Base-by-base conservation (phyloP, 2,113 vertebrate species). In the Dissostichus mawsoni region DNA sequence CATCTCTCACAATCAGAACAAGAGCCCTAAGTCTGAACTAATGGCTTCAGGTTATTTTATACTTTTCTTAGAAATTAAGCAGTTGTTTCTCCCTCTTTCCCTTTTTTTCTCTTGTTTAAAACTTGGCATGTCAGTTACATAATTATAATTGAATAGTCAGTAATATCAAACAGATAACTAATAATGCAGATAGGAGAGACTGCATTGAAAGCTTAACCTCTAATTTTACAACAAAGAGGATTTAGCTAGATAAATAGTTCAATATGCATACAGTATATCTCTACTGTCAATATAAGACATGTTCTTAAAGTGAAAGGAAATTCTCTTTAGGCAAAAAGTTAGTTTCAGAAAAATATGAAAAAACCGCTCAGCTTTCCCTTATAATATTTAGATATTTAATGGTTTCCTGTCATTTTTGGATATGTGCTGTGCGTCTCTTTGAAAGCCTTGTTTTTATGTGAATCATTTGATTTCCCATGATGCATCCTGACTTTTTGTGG, bases 401-500 rank as follows among this genome's bases (percentile, higher is more conserved):
- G 36, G 36, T 41, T 41, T 41, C 36, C 36, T 41, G 36, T 5
- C 36, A 17, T 18, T 53, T 71, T 33, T 36, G 47, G 14, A 36
- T 2, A 73, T 29, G 17, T 63, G 44, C 44, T 3, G 9, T 23
- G 16, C 72, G 51, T 56, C 11, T 53, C 7, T 13, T 10, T 20
- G 51, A 47, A 16, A 56, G 48, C 12, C 62, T 59, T 79, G 67
- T 67, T 78, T 80, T 51, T 47, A 14, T 50, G 36, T 23, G 12
- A 81, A 45, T 11, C 41, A 44, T n/a, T 36, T 17, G 7, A 78
- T 85, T 74, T 76, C 55, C 56, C 65, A 56, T 69, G 57, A 77
- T 78, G 57, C 56, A 69, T 74, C 55, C 41, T 72, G 62, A 65
- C 33, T 82, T 74, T 72, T 70, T 84, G 41, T 66, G 33, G 69